Conservation (phyloP, 2,113 vertebrate species). For the Syrrhaptes paradoxus region DNA sequence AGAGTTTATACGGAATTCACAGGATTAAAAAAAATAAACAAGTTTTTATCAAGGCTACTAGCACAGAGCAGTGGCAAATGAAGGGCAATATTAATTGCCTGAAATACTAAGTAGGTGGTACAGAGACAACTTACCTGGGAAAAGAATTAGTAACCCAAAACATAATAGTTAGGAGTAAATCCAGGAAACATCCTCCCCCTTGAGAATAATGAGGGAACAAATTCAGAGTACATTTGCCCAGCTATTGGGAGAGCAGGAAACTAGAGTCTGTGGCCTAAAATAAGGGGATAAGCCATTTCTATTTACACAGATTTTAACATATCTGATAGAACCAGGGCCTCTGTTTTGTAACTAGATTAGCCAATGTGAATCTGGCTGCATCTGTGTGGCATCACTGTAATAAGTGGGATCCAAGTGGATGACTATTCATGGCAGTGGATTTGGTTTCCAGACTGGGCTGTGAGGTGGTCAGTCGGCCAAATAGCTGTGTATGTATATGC, state of each 20-base stretch:
- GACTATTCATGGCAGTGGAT: neutral
- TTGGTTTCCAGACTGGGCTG: neutral
- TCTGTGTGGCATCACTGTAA: neutral
- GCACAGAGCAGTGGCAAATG: neutral
- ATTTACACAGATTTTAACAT: neutral
- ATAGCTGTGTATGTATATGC: neutral
- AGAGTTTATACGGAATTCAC: neutral
- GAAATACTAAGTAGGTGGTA: neutral
- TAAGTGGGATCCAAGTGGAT: neutral
- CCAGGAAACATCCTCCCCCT: neutral
- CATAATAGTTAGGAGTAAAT: neutral
- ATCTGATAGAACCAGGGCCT: neutral
- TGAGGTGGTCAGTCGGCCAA: neutral
- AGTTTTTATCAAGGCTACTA: neutral
- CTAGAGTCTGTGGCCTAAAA: neutral
- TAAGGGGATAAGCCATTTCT: neutral
- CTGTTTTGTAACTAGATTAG: slow-evolving; percentile 34
- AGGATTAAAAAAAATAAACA: neutral
- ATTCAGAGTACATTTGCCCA: neutral
- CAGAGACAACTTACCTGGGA: neutral
- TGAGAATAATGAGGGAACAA: neutral
- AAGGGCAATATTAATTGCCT: neutral
- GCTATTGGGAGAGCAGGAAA: neutral
- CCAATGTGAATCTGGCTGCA: slow-evolving; percentile 20
- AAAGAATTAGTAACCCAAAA: neutral